Evolutionary conservation across 2,797 vertebrate species (phyloP), one percentile per base, ranked within the genome.

Genomic region (Sebastes hubbsi): DNA sequence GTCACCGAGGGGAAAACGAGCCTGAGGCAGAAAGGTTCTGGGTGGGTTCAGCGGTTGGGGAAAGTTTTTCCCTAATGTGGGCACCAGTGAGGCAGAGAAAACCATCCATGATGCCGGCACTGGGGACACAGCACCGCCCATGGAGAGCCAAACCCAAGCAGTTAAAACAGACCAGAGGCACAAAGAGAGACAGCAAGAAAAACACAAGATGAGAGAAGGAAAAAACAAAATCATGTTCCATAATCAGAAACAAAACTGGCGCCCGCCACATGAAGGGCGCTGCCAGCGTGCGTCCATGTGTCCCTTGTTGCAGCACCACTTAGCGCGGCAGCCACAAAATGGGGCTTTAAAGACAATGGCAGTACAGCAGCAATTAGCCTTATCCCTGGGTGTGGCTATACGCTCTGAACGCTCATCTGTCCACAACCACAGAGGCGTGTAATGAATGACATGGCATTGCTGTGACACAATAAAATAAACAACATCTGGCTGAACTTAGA

Each of bases 181-280:
- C 84, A 80, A 72, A 78, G 46, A 72, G 63, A 85, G 63, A 86
- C 75, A 80, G 72, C 55, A 49, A 81, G 69, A 78, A 81, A 86
- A 90, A 87, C 68, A 84, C 61, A 87, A 85, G 82, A 89, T 66
- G 79, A 82, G 71, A 67, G 78, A 72, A 52, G 79, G 75, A 61
- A 86, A 88, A 90, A 90, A 89, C 74, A 75, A 89, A 94, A 95
- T 91, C 77, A 94, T 91, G 91, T 92, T 86, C 91, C 80, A 85
- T 94, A 94, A 95, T 94, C 79, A 91, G 86, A 93, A 94, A 90
- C 91, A 91, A 95, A 94, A 88, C 84, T 82, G n/a, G 22, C 22
- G 80, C 63, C 83, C 75, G 70, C 94, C 94, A 95, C 94, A 95
- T 92, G 70, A 95, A 95, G 79, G 86, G 52, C 42, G 71, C 73